phyloP scores from a whole-genome alignment of 2,888 invertebrate genomes.

The Pyralis farinalis region DNA sequence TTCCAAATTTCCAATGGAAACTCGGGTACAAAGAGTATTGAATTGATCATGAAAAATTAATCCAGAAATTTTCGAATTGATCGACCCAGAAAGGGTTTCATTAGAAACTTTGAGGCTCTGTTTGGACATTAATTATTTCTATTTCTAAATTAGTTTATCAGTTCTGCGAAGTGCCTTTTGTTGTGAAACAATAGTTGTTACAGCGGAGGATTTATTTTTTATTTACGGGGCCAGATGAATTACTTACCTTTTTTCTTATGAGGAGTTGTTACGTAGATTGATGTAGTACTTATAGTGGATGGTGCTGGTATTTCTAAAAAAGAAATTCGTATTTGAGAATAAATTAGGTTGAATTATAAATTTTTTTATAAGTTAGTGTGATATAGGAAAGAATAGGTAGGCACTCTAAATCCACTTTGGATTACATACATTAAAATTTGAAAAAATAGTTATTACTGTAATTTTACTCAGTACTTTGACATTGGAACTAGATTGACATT shows the following conservation, averaged over 20 bases:
- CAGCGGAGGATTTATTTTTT: neutral
- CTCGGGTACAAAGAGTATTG: slow-evolving; percentile 26
- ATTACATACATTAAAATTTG: too few species aligned
- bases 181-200: slow-evolving; percentile 11
- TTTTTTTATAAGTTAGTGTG: too few species aligned
- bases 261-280: slow-evolving; percentile 78
- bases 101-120: slow-evolving; percentile 34
- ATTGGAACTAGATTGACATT: too few species aligned
- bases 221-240: slow-evolving; percentile 1
- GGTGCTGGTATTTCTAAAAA: slow-evolving; percentile 91
- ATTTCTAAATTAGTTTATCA: slow-evolving; percentile 29
- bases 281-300: slow-evolving; percentile 84
- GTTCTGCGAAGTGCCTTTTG: slow-evolving; percentile 17
- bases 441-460: too few species aligned
- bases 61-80: slow-evolving; percentile 34
- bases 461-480: too few species aligned
- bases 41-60: slow-evolving; percentile 55
- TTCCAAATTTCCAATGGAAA: slow-evolving; percentile 36
- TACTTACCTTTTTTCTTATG: slow-evolving; percentile 83
- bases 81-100: slow-evolving; percentile 39
- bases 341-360: too few species aligned
- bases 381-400: too few species aligned
- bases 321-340: too few species aligned
- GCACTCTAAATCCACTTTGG: too few species aligned
- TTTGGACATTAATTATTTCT: slow-evolving; percentile 43